Conservation (phyloP, 2,888 invertebrate genomes). For the Oscheius onirici region DNA sequence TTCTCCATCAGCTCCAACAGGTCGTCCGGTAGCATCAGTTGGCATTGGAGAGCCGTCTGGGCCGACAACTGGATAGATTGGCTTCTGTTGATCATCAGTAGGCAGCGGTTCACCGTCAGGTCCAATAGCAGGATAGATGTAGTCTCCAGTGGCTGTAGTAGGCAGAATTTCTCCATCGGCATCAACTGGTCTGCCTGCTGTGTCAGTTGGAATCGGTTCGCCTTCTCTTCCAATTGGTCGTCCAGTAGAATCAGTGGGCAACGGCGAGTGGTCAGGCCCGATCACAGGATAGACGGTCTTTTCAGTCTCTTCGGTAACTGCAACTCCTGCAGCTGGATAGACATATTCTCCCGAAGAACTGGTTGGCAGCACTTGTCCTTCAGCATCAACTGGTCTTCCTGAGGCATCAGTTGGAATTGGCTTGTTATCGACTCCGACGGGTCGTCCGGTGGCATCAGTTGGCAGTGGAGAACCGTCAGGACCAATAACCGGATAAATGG, state of each 20-base stretch:
- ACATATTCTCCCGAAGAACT: constrained; percentile 42
- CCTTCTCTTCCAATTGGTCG: constrained; percentile 49
- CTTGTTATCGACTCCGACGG: not conserved
- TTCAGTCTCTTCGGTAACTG: constrained; percentile 22
- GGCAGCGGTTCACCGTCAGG: constrained; percentile 43
- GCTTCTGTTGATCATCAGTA: constrained; percentile 25
- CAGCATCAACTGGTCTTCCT: constrained; percentile 40
- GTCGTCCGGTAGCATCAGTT: constrained; percentile 38
- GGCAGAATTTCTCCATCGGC: constrained; percentile 39
- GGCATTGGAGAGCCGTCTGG: constrained; percentile 44
- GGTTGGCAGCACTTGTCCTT: constrained; percentile 50
- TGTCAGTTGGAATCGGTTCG: constrained; percentile 35
- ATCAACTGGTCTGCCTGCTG: constrained; percentile 26
- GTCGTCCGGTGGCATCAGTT: constrained; percentile 44
- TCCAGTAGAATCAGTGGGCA: constrained; percentile 39
- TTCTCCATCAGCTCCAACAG: constrained; percentile 4
- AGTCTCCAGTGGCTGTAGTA: constrained; percentile 52
- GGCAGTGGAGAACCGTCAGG: constrained; percentile 41
- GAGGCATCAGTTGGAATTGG: not conserved
- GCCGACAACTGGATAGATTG: constrained; percentile 32
- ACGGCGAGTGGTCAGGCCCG: constrained; percentile 40
- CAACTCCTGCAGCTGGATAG: constrained; percentile 2
- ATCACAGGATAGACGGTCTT: constrained; percentile 33
- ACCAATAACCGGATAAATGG: constrained; percentile 32
- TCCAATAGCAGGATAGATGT: constrained; percentile 58